Percentiles rank a stretch among this genome's conserved stretches.
These are phyloP conservation scores for Catagonus wagneri DNA, from an alignment of 2,113 vertebrate species.

Conservation along the genomic window DNA sequence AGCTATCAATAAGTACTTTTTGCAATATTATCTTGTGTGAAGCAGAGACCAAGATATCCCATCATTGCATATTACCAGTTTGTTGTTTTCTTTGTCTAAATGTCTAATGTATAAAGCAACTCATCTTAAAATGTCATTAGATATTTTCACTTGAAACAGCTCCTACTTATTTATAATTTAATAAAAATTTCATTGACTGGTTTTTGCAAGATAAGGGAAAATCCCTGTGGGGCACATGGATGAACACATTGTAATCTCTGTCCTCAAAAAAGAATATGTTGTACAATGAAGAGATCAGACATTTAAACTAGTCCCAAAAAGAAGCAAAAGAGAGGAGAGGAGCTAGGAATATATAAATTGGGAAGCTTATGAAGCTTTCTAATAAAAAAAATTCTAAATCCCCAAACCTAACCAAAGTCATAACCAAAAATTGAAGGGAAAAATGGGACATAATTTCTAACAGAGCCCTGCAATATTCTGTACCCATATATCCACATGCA, in stretches of 20 bases:
- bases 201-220: background rate
- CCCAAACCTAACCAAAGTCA: background rate
- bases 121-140: background rate
- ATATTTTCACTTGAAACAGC: background rate
- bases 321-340: background rate
- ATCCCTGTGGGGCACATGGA: background rate
- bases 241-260: background rate
- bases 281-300: background rate
- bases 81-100: background rate
- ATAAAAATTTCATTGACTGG: background rate
- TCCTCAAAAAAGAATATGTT: background rate
- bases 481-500: background rate
- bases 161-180: background rate
- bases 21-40: background rate
- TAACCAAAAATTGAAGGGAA: background rate
- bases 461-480: background rate
- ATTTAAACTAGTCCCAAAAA: background rate
- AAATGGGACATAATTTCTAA: background rate
- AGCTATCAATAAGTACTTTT: background rate
- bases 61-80: background rate
- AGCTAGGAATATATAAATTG: background rate
- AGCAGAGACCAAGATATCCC: background rate
- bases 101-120: background rate
- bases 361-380: background rate
- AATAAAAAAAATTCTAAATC: background rate